These are phyloP conservation scores for Tipula confusa DNA, from an alignment of 2,888 invertebrate species.

Conservation along the genomic window DNA sequence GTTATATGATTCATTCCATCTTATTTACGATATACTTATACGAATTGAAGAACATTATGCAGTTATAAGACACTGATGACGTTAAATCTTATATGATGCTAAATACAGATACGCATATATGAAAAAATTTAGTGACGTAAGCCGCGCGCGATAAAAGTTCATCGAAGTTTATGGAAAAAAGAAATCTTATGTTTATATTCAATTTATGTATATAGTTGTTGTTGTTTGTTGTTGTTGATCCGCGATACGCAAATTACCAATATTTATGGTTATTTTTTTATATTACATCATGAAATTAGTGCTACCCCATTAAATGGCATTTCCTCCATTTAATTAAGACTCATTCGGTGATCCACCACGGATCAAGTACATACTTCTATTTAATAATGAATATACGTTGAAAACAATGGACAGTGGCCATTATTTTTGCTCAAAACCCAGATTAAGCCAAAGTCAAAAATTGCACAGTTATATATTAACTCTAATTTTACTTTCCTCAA, in stretches of 20 bases:
- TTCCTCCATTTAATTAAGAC: no score
- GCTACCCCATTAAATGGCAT: no score
- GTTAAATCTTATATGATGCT: background rate
- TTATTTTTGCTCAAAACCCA: no score
- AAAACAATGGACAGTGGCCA: no score
- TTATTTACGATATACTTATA: no score
- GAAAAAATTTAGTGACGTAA: background rate
- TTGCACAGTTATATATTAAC: no score
- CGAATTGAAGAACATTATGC: background rate
- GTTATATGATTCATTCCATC: background rate
- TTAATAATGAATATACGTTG: no score
- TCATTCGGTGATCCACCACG: no score
- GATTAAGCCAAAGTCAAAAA: no score
- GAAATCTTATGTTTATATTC: background rate
- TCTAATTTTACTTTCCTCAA: no score
- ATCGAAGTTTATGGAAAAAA: background rate
- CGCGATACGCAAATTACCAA: background rate
- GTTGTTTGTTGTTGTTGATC: background rate
- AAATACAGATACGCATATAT: background rate
- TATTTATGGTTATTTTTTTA: background rate
- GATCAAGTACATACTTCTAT: no score
- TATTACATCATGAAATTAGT: no score
- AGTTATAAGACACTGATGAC: background rate
- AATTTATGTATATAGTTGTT: background rate
- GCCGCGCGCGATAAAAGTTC: background rate